These are phyloP conservation scores for Episyrphus balteatus DNA, from an alignment of 1,140 invertebrate species.

Conservation along the genomic window DNA sequence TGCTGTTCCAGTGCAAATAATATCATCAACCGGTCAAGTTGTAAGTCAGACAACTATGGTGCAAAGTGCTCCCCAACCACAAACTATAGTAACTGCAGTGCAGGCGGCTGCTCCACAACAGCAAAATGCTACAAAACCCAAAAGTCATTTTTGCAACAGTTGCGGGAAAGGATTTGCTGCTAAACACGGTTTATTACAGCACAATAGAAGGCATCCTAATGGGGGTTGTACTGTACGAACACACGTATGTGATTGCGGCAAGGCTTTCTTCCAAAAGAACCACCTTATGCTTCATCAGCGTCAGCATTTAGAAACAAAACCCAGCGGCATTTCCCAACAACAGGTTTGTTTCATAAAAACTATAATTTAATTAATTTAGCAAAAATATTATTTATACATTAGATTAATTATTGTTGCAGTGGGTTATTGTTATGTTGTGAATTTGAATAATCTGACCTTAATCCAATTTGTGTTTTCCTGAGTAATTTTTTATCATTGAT, in stretches of 20 bases:
- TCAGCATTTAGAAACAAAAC: conserved; percentile 61
- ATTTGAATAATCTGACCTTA: conserved; percentile 2
- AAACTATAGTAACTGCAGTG: conserved; percentile 29
- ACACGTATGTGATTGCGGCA: conserved; percentile 74
- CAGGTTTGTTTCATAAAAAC: conserved; percentile 24
- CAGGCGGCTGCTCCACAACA: conserved; percentile 23
- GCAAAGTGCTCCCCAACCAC: conserved; percentile 33
- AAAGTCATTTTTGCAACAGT: conserved; percentile 68
- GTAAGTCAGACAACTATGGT: conserved; percentile 35
- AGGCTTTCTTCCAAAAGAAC: conserved; percentile 79
- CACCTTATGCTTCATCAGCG: conserved; percentile 67
- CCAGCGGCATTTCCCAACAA: conserved; percentile 44
- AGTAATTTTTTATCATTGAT: neutral
- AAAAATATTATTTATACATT: conserved; percentile 1
- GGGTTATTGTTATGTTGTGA: conserved; percentile 1
- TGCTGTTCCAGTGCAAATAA: conserved; percentile 35
- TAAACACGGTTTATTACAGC: conserved; percentile 66
- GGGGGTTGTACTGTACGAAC: conserved; percentile 69
- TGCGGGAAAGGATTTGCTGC: conserved; percentile 76
- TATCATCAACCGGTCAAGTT: conserved; percentile 36
- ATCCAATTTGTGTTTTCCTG: neutral
- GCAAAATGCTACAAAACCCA: conserved; percentile 45
- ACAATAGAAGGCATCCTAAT: conserved; percentile 61
- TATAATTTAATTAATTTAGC: conserved; percentile 5
- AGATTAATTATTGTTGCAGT: neutral